phyloP scores from a whole-genome alignment of 2,113 vertebrate species.

The Poeciliopsis occidentalis region DNA sequence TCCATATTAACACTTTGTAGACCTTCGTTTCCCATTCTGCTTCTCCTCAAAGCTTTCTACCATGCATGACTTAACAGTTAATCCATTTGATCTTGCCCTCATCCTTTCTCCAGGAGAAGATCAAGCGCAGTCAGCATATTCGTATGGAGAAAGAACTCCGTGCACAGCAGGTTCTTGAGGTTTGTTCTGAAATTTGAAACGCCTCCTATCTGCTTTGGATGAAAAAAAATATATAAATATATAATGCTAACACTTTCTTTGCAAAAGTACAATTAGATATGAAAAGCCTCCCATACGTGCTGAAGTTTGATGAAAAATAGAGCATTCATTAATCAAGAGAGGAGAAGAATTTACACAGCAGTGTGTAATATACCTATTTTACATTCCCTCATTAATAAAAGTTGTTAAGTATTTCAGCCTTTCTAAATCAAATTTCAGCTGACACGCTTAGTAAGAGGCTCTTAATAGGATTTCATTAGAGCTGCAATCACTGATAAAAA shows the following conservation, averaged over 20 bases:
- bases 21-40: conserved; percentile 15
- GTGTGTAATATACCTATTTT: conserved; percentile 64
- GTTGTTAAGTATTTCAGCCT: conserved; percentile 66
- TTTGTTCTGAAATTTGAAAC: conserved; percentile 76
- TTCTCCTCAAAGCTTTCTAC: conserved; percentile 39
- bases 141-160: conserved; percentile 95
- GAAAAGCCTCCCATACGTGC: conserved; percentile 64
- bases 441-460: conserved; percentile 71
- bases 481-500: conserved; percentile 75
- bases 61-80: conserved; percentile 71
- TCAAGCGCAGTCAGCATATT: conserved; percentile 95
- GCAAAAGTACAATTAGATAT: conserved; percentile 67
- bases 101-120: conserved; percentile 88
- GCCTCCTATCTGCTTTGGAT: conserved; percentile 61
- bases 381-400: conserved; percentile 58
- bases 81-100: conserved; percentile 60
- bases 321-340: conserved; percentile 66
- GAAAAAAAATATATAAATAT: conserved; percentile 46
- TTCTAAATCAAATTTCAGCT: conserved; percentile 74
- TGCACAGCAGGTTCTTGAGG: conserved; percentile 97
- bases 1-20: conserved; percentile 40
- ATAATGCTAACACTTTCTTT: conserved; percentile 68
- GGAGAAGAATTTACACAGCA: conserved; percentile 52
- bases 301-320: conserved; percentile 63
- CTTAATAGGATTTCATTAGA: conserved; percentile 73